Percentiles rank a stretch among this genome's conserved stretches.
Evolutionary conservation across 2,113 vertebrate species (phyloP).

Genomic region (Odontophorus gujanensis): DNA sequence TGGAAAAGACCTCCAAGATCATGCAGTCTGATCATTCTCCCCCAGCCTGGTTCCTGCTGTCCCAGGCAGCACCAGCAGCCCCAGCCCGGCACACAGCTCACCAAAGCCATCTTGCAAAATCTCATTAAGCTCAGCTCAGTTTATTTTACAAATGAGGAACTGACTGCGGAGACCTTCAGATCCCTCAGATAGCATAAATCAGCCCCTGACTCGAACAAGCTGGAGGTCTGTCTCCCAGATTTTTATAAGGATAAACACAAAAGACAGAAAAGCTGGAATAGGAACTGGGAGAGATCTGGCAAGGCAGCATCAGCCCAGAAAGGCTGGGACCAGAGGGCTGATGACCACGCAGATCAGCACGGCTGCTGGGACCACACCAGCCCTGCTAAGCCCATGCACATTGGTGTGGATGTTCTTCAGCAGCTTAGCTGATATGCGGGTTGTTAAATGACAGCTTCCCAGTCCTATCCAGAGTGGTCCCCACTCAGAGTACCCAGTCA

Average conservation of each 20-base stretch:
- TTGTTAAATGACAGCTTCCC: background rate
- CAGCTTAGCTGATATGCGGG: background rate
- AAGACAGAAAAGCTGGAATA: background rate
- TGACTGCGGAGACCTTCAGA: background rate
- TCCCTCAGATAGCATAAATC: conserved; percentile 13
- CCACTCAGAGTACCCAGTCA: background rate
- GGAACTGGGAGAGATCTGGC: background rate
- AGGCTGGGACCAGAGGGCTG: accelerated
- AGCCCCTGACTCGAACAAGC: background rate
- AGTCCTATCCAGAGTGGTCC: accelerated
- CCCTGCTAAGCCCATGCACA: background rate
- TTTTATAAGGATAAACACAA: background rate
- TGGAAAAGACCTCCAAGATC: too few relatives aligned
- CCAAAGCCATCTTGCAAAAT: background rate
- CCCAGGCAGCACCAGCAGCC: background rate
- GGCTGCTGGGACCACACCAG: background rate
- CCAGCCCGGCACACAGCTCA: background rate
- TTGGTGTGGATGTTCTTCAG: accelerated
- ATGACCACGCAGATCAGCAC: background rate
- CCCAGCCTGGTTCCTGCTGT: background rate
- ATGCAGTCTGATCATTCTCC: background rate
- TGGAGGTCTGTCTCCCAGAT: conserved; percentile 13
- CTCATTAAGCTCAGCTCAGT: conserved; percentile 13
- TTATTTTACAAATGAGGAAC: conserved; percentile 33
- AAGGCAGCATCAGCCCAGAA: background rate